Evolutionary conservation across 2,113 vertebrate genomes (phyloP), one percentile per base, ranked within the genome.

Genomic region (Bolborhynchus lineola): DNA sequence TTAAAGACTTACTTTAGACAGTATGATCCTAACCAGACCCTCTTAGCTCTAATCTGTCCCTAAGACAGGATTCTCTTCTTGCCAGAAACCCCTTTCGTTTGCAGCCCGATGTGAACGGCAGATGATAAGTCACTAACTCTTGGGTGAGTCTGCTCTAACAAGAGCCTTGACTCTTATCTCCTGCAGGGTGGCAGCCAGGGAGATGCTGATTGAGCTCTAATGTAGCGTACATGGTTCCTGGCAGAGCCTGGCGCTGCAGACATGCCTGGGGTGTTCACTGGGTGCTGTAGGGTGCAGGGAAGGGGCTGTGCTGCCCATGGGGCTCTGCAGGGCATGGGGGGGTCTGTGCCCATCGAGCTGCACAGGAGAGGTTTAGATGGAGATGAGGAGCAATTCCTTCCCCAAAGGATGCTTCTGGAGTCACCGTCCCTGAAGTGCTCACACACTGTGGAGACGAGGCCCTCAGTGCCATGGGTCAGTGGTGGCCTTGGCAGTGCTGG

Each of bases 51-150:
- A 86, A 87, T 88, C 88, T 79, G 64, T 59, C 74, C 84, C 65
- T 59, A 86, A 86, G 63, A 75, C 87, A 88, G 55, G 55, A 71
- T 92, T 84, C 80, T 75, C 53, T 63, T 0, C 79, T 79, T 92
- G 87, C 95, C 95, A 95, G 75, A 41, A 90, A 76, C 57, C 16
- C 75, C 63, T 82, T 95, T 96, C 92, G 65, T 69, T 64, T 72
- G 71, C 82, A 85, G 96, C 7, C 70, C 57, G 94, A 91, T 88
- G 78, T 46, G 93, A 90, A 74, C 5, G 41, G 87, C 19, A 57
- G 87, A 86, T 47, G 94, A 62, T 90, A 95, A 94, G 67, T 85
- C 93, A 23, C 82, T 93, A 93, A 96, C 91, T 95, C 84, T 91
- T 90, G 53, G 1, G 71, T 19, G 52, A 46, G 46, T 23, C 86